These are phyloP conservation scores for Myotis brandtii DNA, from an alignment of 2,113 vertebrate species.

Conservation along the genomic window DNA sequence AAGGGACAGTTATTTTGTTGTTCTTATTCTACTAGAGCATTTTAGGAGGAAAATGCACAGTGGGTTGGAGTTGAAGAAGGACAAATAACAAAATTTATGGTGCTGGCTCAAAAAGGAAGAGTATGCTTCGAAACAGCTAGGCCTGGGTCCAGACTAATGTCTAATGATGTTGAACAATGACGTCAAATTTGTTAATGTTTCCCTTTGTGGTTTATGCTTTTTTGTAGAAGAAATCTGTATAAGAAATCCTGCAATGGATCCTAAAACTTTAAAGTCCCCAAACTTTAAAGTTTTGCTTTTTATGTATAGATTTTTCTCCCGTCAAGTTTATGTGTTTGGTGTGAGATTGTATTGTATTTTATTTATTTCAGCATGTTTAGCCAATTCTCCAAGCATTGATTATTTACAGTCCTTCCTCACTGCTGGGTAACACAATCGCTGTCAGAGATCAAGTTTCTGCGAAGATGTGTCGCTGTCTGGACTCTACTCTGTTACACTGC, in stretches of 20 bases:
- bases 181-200: background rate
- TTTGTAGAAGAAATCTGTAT: background rate
- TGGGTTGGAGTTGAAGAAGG: background rate
- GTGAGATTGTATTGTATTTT: background rate
- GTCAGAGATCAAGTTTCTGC: background rate
- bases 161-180: background rate
- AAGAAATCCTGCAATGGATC: background rate
- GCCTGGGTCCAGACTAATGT: no score
- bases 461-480: fast-evolving
- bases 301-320: background rate
- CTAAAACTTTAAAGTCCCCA: background rate
- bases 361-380: background rate
- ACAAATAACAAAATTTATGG: background rate
- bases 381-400: background rate
- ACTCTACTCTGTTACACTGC: fast-evolving
- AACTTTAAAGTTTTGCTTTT: background rate
- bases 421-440: fast-evolving
- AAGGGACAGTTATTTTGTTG: background rate
- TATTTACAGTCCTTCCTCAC: background rate
- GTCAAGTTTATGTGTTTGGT: background rate
- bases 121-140: background rate
- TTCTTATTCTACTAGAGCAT: background rate
- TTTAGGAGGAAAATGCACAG: background rate
- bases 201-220: background rate
- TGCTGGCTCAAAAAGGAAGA: background rate